A percentile compares a stretch with the other conserved stretches of the same genome.
phyloP scores from a whole-genome alignment of 2,797 vertebrate genomes.

The Vultur gryphus region DNA sequence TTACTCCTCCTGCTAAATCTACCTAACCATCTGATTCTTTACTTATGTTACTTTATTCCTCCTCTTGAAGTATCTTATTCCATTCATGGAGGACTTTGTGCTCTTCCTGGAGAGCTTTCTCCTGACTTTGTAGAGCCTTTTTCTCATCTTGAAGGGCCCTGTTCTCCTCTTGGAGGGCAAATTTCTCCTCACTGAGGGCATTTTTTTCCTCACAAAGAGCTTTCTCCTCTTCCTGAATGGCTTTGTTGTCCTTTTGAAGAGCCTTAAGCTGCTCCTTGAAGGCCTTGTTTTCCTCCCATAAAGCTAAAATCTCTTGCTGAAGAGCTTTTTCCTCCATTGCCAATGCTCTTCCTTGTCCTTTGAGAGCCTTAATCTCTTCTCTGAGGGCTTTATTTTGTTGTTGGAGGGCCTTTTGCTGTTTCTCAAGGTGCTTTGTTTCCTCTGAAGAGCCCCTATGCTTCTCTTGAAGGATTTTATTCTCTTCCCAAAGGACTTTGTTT shows the following conservation, averaged over 20 bases:
- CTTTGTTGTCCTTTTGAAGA: neutral
- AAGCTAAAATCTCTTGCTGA: neutral
- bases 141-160: neutral
- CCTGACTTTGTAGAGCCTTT: neutral
- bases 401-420: neutral
- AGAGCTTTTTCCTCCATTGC: conserved; percentile 17
- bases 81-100: neutral
- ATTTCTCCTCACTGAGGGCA: neutral
- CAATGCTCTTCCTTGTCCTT: conserved; percentile 4
- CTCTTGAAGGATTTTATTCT: neutral
- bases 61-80: neutral
- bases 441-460: neutral
- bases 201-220: neutral
- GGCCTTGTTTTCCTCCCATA: neutral
- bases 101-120: neutral
- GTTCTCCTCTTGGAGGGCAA: neutral
- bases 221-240: neutral
- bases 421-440: neutral
- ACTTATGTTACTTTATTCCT: neutral
- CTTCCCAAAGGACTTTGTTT: neutral
- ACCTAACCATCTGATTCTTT: neutral
- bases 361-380: neutral
- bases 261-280: neutral
- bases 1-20: neutral
- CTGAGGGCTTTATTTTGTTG: conserved; percentile 10